Percentiles rank a stretch among this genome's conserved stretches.
Conservation (phyloP, 2,113 vertebrate species). For the Eublepharis macularius region DNA sequence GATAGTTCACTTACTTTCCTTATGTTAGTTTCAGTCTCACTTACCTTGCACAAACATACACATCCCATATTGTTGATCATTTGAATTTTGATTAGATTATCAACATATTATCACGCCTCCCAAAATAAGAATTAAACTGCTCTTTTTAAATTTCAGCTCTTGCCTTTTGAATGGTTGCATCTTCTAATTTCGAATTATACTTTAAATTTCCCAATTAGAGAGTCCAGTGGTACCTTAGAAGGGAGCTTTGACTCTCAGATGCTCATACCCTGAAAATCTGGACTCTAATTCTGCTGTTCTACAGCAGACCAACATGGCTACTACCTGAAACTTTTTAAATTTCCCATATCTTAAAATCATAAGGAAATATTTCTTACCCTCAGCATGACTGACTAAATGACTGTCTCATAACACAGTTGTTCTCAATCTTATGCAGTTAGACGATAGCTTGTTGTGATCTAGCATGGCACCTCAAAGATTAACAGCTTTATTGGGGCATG, state of each 20-base stretch:
- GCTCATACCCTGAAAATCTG: too few relatives aligned
- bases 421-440: neutral
- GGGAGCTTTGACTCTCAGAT: too few relatives aligned
- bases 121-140: neutral
- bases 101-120: neutral
- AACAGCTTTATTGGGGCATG: too few relatives aligned
- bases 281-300: too few relatives aligned
- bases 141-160: neutral
- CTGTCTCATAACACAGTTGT: neutral
- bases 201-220: neutral
- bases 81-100: neutral
- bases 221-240: too few relatives aligned
- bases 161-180: neutral
- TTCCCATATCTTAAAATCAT: neutral
- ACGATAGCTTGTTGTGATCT: neutral
- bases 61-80: neutral
- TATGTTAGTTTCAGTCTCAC: neutral
- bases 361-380: neutral
- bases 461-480: neutral
- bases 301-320: too few relatives aligned
- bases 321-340: too few relatives aligned
- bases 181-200: neutral
- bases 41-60: neutral
- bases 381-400: neutral
- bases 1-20: neutral